A percentile compares a stretch with the other conserved stretches of the same genome.
These are phyloP conservation scores for Temnopleurus reevesii DNA, from an alignment of 53 echinoderm and acorn worm genomes.

Conservation along the genomic window DNA sequence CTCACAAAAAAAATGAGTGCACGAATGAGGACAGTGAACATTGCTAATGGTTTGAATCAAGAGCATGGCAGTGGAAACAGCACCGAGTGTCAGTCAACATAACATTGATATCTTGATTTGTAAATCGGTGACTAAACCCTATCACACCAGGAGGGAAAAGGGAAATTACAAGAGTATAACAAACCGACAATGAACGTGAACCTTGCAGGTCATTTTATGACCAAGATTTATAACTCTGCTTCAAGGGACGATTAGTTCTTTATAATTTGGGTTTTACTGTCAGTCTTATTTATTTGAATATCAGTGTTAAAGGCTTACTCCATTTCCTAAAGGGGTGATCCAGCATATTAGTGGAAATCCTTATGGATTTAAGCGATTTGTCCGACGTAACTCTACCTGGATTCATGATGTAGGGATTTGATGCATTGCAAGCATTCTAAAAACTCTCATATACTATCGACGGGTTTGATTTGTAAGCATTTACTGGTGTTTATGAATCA, in stretches of 20 bases:
- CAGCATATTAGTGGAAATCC: background rate
- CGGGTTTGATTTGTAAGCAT: too few relatives aligned
- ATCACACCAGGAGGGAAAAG: background rate
- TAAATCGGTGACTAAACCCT: conserved; percentile 26
- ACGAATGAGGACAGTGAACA: too few relatives aligned
- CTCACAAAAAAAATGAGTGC: too few relatives aligned
- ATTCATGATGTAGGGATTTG: too few relatives aligned
- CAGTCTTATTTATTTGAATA: background rate
- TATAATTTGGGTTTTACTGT: background rate
- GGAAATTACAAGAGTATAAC: background rate
- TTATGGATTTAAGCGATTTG: background rate
- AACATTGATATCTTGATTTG: conserved; percentile 5
- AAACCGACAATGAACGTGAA: background rate
- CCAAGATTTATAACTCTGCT: background rate
- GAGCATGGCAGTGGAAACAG: conserved; percentile 18
- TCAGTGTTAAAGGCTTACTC: background rate
- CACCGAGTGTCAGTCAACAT: background rate
- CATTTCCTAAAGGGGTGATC: conserved; percentile 14
- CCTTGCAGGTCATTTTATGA: background rate
- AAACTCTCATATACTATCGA: too few relatives aligned
- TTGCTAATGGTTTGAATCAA: too few relatives aligned
- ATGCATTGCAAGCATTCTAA: too few relatives aligned
- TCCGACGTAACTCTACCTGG: too few relatives aligned
- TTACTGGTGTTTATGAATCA: too few relatives aligned
- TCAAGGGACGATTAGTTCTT: conserved; percentile 18